Percentiles rank a stretch among this genome's conserved stretches.
These are phyloP conservation scores for Pteropus rufus DNA, from an alignment of 2,797 vertebrate genomes.

Conservation along the genomic window DNA sequence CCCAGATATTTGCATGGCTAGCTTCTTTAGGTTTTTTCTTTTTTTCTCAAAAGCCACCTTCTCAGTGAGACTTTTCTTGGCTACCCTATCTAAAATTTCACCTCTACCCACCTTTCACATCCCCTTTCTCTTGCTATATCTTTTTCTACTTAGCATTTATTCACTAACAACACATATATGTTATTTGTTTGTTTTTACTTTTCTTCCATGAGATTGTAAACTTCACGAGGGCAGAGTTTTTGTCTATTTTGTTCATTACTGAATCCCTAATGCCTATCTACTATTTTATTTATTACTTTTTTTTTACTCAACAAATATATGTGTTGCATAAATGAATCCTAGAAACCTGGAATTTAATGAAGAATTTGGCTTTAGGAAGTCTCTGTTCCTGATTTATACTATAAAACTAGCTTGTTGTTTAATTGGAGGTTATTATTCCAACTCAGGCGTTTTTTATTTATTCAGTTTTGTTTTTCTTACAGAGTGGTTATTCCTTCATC, in stretches of 20 bases:
- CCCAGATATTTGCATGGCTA: neutral
- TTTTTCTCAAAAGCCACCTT: neutral
- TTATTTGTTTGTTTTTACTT: neutral
- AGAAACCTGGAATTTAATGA: slow-evolving; percentile 10
- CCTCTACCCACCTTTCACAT: neutral
- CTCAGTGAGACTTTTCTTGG: neutral
- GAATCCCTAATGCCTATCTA: neutral
- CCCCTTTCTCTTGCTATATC: neutral
- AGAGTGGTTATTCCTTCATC: slow-evolving; percentile 66
- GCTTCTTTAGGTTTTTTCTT: neutral
- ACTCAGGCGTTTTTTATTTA: neutral
- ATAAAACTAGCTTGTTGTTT: neutral
- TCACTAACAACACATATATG: neutral
- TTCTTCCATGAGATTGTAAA: neutral
- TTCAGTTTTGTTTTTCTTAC: slow-evolving; percentile 59
- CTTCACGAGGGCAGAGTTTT: neutral
- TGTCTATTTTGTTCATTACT: neutral
- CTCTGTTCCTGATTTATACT: neutral
- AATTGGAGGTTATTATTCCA: neutral
- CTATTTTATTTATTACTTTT: neutral
- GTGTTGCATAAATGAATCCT: neutral
- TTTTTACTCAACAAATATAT: slow-evolving; percentile 8
- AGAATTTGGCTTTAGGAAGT: neutral
- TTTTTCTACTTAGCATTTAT: neutral
- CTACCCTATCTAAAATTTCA: neutral